These are phyloP conservation scores for Miichthys miiuy DNA, from an alignment of 2,797 vertebrate species.

Conservation along the genomic window DNA sequence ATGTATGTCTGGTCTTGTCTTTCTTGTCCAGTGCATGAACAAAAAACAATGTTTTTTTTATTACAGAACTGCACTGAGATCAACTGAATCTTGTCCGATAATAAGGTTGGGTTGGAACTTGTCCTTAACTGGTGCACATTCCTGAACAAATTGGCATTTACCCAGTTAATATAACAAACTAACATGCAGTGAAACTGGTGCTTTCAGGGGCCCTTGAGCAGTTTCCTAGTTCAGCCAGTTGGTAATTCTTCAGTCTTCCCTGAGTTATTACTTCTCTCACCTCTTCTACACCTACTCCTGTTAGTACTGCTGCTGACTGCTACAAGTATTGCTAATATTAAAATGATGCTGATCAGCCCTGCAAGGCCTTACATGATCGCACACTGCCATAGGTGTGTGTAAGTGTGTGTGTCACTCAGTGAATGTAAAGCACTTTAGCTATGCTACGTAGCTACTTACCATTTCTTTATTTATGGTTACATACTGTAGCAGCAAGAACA, in stretches of 20 bases:
- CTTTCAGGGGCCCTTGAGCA: neutral
- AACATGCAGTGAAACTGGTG: neutral
- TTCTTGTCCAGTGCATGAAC: too few species aligned
- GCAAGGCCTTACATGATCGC: neutral
- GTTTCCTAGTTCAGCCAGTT: neutral
- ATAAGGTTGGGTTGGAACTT: neutral
- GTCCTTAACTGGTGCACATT: neutral
- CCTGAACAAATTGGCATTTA: neutral
- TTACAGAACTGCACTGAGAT: neutral
- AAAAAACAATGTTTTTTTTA: too few species aligned
- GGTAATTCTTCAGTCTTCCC: neutral
- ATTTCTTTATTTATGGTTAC: slow-evolving; percentile 20
- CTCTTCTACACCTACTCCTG: neutral
- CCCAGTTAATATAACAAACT: neutral
- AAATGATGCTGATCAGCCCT: neutral
- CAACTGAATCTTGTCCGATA: neutral
- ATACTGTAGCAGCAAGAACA: neutral
- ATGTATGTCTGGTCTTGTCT: too few species aligned
- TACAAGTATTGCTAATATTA: neutral
- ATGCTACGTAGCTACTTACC: neutral
- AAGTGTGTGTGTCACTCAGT: neutral
- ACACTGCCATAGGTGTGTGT: neutral
- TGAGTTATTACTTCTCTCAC: neutral
- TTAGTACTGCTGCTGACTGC: neutral
- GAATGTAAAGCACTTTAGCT: neutral